A percentile compares a stretch with the other conserved stretches of the same genome.
These are phyloP conservation scores for Thecocarcelia acutangulata DNA, from an alignment of 2,888 invertebrate genomes.

Conservation along the genomic window DNA sequence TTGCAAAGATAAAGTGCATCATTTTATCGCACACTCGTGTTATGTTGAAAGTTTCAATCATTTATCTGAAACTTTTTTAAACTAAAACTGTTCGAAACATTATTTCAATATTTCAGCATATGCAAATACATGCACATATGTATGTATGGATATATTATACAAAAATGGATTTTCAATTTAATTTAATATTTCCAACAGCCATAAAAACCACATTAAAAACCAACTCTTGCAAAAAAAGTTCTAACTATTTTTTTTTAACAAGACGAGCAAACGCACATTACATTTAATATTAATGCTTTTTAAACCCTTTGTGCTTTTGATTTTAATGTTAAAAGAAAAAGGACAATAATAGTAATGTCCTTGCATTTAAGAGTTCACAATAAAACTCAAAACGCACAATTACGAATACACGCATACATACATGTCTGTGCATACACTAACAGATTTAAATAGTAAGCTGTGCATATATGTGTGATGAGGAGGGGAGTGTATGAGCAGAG, in stretches of 20 bases:
- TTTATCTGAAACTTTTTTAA: too few species aligned
- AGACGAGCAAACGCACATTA: slow-evolving; percentile 30
- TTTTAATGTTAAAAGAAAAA: slow-evolving; percentile 26
- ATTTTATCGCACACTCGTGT: too few species aligned
- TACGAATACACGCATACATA: slow-evolving; percentile 11
- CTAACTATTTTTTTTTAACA: slow-evolving; percentile 3
- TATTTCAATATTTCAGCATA: too few species aligned
- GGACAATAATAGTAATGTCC: slow-evolving; percentile 46
- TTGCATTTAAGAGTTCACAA: slow-evolving; percentile 48
- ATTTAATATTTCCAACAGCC: slow-evolving; percentile 25
- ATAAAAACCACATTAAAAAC: slow-evolving; percentile 4
- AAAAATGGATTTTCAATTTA: slow-evolving; percentile 33
- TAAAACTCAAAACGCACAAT: slow-evolving; percentile 9
- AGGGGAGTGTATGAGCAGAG: background rate
- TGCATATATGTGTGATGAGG: too few species aligned
- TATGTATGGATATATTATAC: background rate
- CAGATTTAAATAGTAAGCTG: background rate
- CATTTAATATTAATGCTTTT: slow-evolving; percentile 55
- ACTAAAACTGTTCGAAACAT: background rate
- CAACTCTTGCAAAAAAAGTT: background rate
- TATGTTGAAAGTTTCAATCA: too few species aligned
- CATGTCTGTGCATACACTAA: background rate
- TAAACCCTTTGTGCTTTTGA: slow-evolving; percentile 31
- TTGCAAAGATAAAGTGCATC: too few species aligned
- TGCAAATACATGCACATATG: background rate